Base-by-base conservation (phyloP, 2,113 vertebrate species). In the Nibea albiflora region DNA sequence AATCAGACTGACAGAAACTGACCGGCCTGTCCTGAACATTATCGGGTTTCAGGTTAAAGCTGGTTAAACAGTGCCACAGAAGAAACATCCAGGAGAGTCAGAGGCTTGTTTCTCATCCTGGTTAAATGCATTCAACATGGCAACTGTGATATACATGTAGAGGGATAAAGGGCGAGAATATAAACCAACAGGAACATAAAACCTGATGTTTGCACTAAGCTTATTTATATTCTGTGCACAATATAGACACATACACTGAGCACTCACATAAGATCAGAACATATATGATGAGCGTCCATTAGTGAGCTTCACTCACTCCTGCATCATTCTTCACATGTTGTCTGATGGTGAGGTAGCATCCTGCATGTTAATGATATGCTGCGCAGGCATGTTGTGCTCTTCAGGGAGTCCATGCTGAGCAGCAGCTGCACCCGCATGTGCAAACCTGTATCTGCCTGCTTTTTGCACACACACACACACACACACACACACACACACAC, bases 311-410 rank as follows among this genome's bases (percentile, higher is more conserved):
- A 8, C 19, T 9, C 20, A 39, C 24, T 17, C 22, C 46, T 76
- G 53, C n/a, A 56, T 62, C 11, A 0, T 31, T 35, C 68, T 53
- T 78, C 78, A 70, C 73, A 58, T 74, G 83, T 82, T 78, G 82
- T 78, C 63, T 79, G 89, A 82, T 49, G 46, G 65, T 56, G 67
- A 70, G 35, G 50, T 68, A 57, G 69, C 79, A 83, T 85, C 76
- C 68, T 84, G 86, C 85, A 88, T 92, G 85, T 73, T 91, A 92
- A 93, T 91, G 80, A 87, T 62, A 65, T 86, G 87, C 84, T 52
- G 86, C 62, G 67, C 68, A 79, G 91, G 86, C 88, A 83, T 68
- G 56, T 78, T 84, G 61, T 5, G 44, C 69, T 92, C 92, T 88
- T 88, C 35, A 60, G 89, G 89, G 92, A 87, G 71, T 80, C 83